Evolutionary conservation across 1,140 invertebrate genomes (phyloP), one percentile per base, ranked within the genome.

Genomic region (Megalopta genalis): DNA sequence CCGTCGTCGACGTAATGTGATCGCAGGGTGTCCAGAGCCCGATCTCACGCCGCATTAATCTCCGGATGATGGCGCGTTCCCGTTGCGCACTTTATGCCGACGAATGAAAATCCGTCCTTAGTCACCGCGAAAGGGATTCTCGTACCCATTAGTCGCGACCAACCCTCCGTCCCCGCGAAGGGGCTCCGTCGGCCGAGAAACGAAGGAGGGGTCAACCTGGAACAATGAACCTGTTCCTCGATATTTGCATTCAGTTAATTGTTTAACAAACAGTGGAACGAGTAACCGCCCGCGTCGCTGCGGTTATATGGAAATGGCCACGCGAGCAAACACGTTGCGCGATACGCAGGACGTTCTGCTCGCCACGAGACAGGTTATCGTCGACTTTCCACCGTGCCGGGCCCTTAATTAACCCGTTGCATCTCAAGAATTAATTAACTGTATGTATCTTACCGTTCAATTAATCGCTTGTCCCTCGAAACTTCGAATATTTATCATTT

Each of bases 211-310:
- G n/a, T n/a, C n/a, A 5, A 21, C 6, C 6, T 54, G 52, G 21
- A 57, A 49, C 39, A 37, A 14, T 16, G 42, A 32, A n/a, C n/a
- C n/a, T n/a, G n/a, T n/a, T n/a, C n/a, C n/a, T n/a, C n/a, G n/a
- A n/a, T n/a, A 49, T 77, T 77, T 69, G 65, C 74, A 69, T 69
- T 60, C 57, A 65, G 39, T 62, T 69, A 69, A 77, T 77, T 77
- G 68, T 69, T 77, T 57, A 60, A 77, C 54, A 27, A 69, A 77
- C 65, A 27, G n/a, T n/a, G n/a, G n/a, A n/a, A n/a, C n/a, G n/a
- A n/a, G n/a, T n/a, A n/a, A n/a, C n/a, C n/a, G n/a, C n/a, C n/a
- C n/a, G n/a, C n/a, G n/a, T n/a, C n/a, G n/a, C n/a, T n/a, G n/a
- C n/a, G n/a, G n/a, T n/a, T n/a, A n/a, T n/a, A n/a, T n/a, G n/a